Base-by-base conservation (phyloP, 2,797 vertebrate species). In the Danio choprae region DNA sequence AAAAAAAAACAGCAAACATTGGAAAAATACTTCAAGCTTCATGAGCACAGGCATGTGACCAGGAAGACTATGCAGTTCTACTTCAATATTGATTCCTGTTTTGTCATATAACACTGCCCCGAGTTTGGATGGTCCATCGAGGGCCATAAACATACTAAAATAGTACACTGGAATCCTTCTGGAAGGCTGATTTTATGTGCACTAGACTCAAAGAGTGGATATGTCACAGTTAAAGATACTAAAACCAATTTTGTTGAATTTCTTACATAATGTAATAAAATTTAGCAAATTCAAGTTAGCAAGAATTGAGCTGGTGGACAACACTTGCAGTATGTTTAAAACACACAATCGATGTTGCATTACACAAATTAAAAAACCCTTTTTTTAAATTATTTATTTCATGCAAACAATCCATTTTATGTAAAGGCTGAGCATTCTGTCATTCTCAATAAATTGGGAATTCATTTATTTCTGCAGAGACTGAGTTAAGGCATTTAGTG, bases 11-110 rank as follows among this genome's bases (percentile, higher is more conserved):
- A 79, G 36, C 4, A 7, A 53, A 71, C 56, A 60, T 16, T 59
- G 74, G 63, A 64, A 68, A 77, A 77, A 77, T 77, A 48, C 65
- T 74, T 20, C 29, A 44, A 64, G 60, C 38, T 50, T 48, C 41
- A 68, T 59, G 69, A 59, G 64, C 22, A 56, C n/a, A 53, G 12
- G 46, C 59, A 65, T 67, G 18, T 67, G 62, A 58, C 16, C 50
- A 46, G 53, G 20, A 77, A 56, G 16, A 43, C 63, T 20, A 6
- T 38, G 22, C n/a, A 68, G 41, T 68, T 68, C 16, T 51, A 48
- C 43, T 20, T 43, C 15, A 77, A 68, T 68, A 41, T 67, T 51
- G 29, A 18, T n/a, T 64, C 18, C 43, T 51, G n/a, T 71, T 55
- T 15, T 20, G 44, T 64, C 60, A 51, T 7, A 59, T 29, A 59